These are phyloP conservation scores for Electrona antarctica DNA, from an alignment of 2,113 vertebrate species.

Conservation along the genomic window DNA sequence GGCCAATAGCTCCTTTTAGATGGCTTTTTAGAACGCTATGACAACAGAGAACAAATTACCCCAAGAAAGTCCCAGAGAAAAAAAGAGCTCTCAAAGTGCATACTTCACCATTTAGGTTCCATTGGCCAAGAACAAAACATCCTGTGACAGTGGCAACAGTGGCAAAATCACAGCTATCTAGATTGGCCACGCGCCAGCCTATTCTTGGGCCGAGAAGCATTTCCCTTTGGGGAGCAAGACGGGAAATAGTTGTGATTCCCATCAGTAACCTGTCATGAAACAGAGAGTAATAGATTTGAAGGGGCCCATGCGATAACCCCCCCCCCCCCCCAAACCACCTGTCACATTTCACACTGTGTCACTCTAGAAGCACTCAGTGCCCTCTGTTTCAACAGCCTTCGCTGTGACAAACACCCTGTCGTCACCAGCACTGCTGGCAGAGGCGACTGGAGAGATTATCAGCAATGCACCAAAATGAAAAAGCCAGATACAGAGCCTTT, in stretches of 20 bases:
- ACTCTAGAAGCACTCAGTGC: slow-evolving; percentile 40
- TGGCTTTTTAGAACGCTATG: slow-evolving; percentile 31
- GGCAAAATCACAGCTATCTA: not conserved
- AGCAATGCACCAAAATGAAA: slow-evolving; percentile 1
- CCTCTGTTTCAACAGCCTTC: slow-evolving; percentile 43
- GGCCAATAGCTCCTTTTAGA: slow-evolving; percentile 4
- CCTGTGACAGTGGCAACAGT: slow-evolving; percentile 55
- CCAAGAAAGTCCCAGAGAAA: slow-evolving; percentile 18
- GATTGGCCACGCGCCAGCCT: not conserved
- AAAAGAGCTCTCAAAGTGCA: slow-evolving; percentile 17
- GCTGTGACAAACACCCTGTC: slow-evolving; percentile 32
- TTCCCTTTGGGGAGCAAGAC: slow-evolving; percentile 42
- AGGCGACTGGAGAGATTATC: slow-evolving; percentile 31
- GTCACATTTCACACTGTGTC: slow-evolving; percentile 59
- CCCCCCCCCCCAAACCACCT: slow-evolving; percentile 49
- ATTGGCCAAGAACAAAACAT: slow-evolving; percentile 36
- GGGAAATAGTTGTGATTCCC: slow-evolving; percentile 66
- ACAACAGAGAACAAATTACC: slow-evolving; percentile 45
- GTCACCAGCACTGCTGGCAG: slow-evolving; percentile 2
- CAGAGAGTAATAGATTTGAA: slow-evolving; percentile 56
- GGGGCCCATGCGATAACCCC: slow-evolving; percentile 51
- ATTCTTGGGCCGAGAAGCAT: slow-evolving; percentile 27
- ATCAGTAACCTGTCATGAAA: slow-evolving; percentile 72
- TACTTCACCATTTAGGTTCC: slow-evolving; percentile 28
- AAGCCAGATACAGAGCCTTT: not conserved